A percentile compares a stretch with the other conserved stretches of the same genome.
Evolutionary conservation across 2,797 vertebrate species (phyloP).

Genomic region (Squalus acanthias): DNA sequence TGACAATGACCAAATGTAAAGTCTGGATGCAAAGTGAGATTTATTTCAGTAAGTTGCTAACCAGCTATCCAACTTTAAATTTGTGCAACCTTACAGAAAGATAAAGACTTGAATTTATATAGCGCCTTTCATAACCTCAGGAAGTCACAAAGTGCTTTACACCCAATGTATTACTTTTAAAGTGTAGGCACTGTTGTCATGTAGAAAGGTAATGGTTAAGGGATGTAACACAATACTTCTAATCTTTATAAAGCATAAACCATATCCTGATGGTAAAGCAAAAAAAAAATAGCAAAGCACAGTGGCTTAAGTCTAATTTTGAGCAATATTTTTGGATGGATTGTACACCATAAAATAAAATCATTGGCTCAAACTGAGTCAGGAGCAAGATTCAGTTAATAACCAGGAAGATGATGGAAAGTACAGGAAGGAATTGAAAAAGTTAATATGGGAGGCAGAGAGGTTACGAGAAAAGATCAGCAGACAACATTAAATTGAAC

Average conservation of each 20-base stretch:
- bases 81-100: not conserved
- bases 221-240: not conserved
- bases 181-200: not conserved
- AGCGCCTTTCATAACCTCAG: not conserved
- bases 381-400: no score
- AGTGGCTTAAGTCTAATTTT: not conserved
- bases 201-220: not conserved
- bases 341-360: not conserved
- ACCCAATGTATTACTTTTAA: not conserved
- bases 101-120: not conserved
- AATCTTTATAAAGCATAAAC: not conserved
- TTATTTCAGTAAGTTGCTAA: not conserved
- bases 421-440: no score
- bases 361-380: not conserved
- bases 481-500: no score
- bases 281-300: not conserved
- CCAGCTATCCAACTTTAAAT: not conserved
- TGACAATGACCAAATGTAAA: not conserved
- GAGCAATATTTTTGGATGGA: not conserved
- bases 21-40: not conserved
- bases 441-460: no score
- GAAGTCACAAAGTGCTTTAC: not conserved
- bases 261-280: not conserved
- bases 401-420: no score
- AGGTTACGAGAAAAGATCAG: no score